Conservation (phyloP, 92 coral and sea anemone genomes). For the Virgularia gustaviana region DNA sequence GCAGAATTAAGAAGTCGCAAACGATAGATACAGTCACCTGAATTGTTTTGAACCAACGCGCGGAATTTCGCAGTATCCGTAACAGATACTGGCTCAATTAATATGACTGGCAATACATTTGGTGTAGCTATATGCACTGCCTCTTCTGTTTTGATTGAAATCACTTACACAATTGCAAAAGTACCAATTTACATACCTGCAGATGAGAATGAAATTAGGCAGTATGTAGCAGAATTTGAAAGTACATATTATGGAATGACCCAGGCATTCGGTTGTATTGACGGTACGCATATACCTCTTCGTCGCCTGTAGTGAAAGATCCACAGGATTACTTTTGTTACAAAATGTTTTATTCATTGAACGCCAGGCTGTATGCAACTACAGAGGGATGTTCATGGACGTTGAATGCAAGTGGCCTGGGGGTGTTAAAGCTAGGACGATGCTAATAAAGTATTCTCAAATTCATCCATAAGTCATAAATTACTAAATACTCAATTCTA, state of each 20-base stretch:
- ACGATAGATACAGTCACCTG: too few relatives aligned
- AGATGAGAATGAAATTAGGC: not conserved
- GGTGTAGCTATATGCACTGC: slow-evolving; percentile 36
- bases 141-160: not conserved
- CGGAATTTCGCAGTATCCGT: slow-evolving; percentile 47
- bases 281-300: slow-evolving; percentile 1
- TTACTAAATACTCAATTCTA: too few relatives aligned
- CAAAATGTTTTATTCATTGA: slow-evolving; percentile 4
- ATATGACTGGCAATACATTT: slow-evolving; percentile 54
- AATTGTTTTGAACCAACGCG: too few relatives aligned
- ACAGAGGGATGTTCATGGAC: slow-evolving; percentile 4
- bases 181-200: not conserved
- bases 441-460: slow-evolving; percentile 24
- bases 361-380: slow-evolving; percentile 4
- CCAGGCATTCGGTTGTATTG: not conserved
- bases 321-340: slow-evolving; percentile 21
- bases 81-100: slow-evolving; percentile 48
- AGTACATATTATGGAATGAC: slow-evolving; percentile 1
- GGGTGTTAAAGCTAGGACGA: slow-evolving; percentile 13
- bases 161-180: not conserved
- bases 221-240: slow-evolving; percentile 1
- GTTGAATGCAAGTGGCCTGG: slow-evolving; percentile 11
- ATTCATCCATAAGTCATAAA: slow-evolving; percentile 7
- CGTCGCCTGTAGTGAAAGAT: not conserved
- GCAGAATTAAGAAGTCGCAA: too few relatives aligned